Evolutionary conservation across 1,140 invertebrate species (phyloP).

Genomic region (Nephila pilipes): DNA sequence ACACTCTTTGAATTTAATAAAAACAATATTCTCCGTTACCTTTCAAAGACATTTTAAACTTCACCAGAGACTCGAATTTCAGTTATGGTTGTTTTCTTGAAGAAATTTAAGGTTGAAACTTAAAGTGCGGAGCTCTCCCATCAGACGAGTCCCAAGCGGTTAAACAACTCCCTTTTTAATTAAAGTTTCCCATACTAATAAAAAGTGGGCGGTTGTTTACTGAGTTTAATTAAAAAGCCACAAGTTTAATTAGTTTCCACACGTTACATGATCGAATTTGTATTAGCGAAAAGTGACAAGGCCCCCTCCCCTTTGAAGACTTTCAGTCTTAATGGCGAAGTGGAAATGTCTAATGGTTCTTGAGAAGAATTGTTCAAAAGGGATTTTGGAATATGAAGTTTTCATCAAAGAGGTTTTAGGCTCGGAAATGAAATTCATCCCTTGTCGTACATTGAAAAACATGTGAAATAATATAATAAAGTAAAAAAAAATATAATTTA

Average conservation of each 20-base stretch:
- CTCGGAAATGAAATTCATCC: too few relatives aligned
- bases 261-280: background rate
- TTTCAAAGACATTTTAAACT: background rate
- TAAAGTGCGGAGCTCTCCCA: background rate
- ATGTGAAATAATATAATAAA: too few relatives aligned
- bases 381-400: too few relatives aligned
- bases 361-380: too few relatives aligned
- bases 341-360: background rate
- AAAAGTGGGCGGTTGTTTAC: background rate
- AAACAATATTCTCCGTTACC: background rate
- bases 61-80: background rate
- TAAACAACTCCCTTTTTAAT: slow-evolving; percentile 18
- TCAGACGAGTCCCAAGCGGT: background rate
- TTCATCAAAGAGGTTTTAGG: too few relatives aligned
- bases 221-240: slow-evolving; percentile 26
- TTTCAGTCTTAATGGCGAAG: background rate
- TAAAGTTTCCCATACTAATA: slow-evolving; percentile 9
- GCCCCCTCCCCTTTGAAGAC: background rate
- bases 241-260: slow-evolving; percentile 19
- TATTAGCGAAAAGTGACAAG: slow-evolving; percentile 20
- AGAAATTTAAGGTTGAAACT: background rate
- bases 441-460: too few relatives aligned
- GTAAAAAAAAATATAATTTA: too few relatives aligned
- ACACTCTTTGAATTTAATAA: background rate
- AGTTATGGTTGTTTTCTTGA: background rate